These are phyloP conservation scores for Halcyon chelicuti DNA, from an alignment of 2,797 vertebrate genomes.

Conservation along the genomic window DNA sequence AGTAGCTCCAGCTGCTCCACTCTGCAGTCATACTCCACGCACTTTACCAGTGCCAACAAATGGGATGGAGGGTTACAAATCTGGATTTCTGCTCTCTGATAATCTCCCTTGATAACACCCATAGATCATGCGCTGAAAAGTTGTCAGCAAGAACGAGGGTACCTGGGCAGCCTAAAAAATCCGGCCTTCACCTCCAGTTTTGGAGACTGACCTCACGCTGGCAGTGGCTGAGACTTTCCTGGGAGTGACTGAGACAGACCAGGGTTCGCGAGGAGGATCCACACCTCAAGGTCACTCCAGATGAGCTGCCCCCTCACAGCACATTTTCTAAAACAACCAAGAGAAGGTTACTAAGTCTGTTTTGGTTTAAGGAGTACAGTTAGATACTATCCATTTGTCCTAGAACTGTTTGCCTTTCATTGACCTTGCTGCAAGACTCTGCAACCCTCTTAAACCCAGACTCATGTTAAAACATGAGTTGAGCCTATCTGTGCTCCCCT, in stretches of 20 bases:
- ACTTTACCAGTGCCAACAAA: neutral
- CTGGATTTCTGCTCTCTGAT: neutral
- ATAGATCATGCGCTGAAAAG: neutral
- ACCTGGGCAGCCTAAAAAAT: neutral
- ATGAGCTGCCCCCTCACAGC: neutral
- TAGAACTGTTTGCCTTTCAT: neutral
- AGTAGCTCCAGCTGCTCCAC: neutral
- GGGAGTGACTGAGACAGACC: no score
- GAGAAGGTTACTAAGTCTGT: neutral
- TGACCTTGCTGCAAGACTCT: neutral
- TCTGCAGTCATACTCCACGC: neutral
- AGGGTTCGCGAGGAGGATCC: neutral
- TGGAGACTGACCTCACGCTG: neutral
- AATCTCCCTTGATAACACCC: fast-evolving
- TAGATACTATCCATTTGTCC: fast-evolving
- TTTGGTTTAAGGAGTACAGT: neutral
- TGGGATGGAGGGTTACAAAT: neutral
- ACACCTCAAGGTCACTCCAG: neutral
- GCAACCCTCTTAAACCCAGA: neutral
- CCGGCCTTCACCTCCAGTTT: neutral
- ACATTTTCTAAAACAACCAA: neutral
- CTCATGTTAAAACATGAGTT: fast-evolving
- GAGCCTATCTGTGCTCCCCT: neutral
- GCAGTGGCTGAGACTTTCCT: neutral
- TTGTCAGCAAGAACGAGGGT: neutral